Evolutionary conservation across 2,797 vertebrate genomes (phyloP), one percentile per base, ranked within the genome.

Genomic region (Xenentodon cancila): DNA sequence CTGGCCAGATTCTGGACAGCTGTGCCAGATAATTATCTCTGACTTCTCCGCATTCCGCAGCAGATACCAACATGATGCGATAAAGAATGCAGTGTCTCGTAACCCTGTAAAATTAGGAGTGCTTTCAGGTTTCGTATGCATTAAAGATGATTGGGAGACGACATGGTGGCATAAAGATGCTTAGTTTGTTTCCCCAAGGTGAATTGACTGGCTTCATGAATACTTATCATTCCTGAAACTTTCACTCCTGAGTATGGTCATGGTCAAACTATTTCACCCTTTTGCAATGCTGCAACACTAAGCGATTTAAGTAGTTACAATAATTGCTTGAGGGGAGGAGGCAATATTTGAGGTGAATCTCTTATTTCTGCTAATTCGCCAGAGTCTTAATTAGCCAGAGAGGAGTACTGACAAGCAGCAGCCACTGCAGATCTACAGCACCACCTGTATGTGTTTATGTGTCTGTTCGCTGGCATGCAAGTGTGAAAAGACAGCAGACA

Each of bases 331-430:
- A 75, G 68, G 71, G 59, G 42, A 62, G 42, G 61, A 80, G 63
- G 69, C 59, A 42, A 67, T n/a, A 50, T 64, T 18, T 53, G 64
- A 78, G 73, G 79, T 79, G 78, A 80, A 64, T 69, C 69, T 11
- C 56, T 44, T 21, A 9, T 27, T 17, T 51, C 64, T 74, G 55
- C 48, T 68, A 32, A 17, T 76, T 77, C 74, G n/a, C 83, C 77
- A 83, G 78, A 74, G 59, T 77, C 81, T 86, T 37, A 81, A 90
- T 90, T 82, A 79, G 76, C 77, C 65, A 43, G 64, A 75, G 73
- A 71, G 69, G 64, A 72, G 61, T 21, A 75, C 70, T 73, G 78
- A 82, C 75, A 67, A 69, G 70, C 78, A 68, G 73, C 71, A 80
- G 85, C 78, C 73, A 75, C 79, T 82, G 84, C 80, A 17, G 86